Evolutionary conservation across 2,888 invertebrate genomes (phyloP).

Genomic region (Nemurella pictetii): DNA sequence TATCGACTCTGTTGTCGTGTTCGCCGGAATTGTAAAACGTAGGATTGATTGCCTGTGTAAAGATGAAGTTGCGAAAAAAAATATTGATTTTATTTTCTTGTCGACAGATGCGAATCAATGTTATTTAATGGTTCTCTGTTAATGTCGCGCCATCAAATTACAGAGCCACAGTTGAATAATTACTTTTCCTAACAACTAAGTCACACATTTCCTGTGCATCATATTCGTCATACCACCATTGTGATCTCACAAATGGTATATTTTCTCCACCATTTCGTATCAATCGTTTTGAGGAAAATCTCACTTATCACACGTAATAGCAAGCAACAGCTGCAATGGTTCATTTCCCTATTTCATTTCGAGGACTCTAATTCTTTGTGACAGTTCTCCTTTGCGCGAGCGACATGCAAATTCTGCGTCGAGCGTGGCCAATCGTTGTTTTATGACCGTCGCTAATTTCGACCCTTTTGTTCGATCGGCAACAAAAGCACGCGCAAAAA

Average conservation of each 20-base stretch:
- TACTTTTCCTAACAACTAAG: too few species aligned
- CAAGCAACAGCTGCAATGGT: neutral
- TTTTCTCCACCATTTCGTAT: too few species aligned
- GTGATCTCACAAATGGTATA: too few species aligned
- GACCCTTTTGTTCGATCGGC: slow-evolving; percentile 1
- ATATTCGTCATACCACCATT: too few species aligned
- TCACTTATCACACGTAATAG: neutral
- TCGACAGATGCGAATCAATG: neutral
- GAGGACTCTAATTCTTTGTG: neutral
- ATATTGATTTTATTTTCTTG: neutral
- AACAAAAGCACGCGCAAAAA: slow-evolving; percentile 7
- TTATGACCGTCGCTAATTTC: slow-evolving; percentile 37
- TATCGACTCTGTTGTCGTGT: neutral
- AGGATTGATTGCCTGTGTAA: neutral
- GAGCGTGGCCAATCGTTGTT: slow-evolving; percentile 39
- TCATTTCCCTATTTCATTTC: slow-evolving; percentile 2
- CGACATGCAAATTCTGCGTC: slow-evolving; percentile 37
- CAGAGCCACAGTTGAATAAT: too few species aligned
- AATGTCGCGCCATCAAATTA: too few species aligned
- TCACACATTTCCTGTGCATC: too few species aligned
- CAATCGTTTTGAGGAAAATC: neutral
- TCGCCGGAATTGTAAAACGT: neutral
- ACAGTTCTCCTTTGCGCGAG: neutral
- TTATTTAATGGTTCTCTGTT: too few species aligned
- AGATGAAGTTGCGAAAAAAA: neutral